These are phyloP conservation scores for Macaria notata DNA, from an alignment of 2,888 invertebrate species.

Conservation along the genomic window DNA sequence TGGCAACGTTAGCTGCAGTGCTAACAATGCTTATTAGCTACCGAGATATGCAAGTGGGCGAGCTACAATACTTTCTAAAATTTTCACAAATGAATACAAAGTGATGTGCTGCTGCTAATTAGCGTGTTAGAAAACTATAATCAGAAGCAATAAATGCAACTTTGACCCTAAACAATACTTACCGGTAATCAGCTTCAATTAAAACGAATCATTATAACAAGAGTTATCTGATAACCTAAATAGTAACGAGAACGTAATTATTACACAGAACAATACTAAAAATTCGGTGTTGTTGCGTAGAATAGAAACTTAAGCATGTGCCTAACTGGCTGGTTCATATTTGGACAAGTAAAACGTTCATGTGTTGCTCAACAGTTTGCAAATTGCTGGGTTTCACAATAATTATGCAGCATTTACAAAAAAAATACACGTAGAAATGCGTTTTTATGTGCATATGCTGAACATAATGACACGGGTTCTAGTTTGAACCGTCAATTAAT, in stretches of 20 bases:
- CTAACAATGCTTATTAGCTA: constrained; percentile 20
- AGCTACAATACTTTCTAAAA: constrained; percentile 56
- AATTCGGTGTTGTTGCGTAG: neutral
- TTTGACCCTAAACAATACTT: too few relatives aligned
- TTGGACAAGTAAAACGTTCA: constrained; percentile 9
- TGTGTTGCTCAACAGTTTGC: constrained; percentile 8
- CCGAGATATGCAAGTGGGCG: constrained; percentile 25
- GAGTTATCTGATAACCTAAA: too few relatives aligned
- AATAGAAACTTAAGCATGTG: constrained; percentile 15
- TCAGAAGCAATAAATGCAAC: neutral
- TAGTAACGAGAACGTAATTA: too few relatives aligned
- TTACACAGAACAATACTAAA: neutral
- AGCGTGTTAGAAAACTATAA: neutral
- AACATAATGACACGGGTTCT: neutral
- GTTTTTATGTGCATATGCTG: neutral
- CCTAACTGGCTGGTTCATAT: constrained; percentile 1
- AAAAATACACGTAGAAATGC: neutral
- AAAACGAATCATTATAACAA: too few relatives aligned
- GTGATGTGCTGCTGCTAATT: constrained; percentile 38
- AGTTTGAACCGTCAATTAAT: neutral
- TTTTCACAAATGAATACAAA: constrained; percentile 47
- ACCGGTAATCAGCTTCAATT: too few relatives aligned
- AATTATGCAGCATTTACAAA: neutral
- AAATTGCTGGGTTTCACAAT: constrained; percentile 5
- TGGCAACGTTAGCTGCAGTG: neutral